Percentiles rank a stretch among this genome's conserved stretches.
Conservation (phyloP, 2,113 vertebrate species). For the Junco hyemalis region DNA sequence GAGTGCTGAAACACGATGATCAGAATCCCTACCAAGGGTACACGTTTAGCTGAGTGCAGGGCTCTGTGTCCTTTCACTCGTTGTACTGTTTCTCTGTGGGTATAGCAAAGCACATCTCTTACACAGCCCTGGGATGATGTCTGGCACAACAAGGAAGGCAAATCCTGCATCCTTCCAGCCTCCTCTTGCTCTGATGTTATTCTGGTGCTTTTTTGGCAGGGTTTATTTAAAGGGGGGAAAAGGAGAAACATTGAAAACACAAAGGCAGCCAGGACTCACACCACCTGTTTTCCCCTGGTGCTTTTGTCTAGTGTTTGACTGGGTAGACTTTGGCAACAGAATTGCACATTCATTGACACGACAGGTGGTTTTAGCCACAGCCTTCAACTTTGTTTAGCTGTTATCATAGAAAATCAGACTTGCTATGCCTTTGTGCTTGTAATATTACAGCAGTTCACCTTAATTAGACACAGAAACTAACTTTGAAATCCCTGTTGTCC, state of each 20-base stretch:
- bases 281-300: slow-evolving; percentile 4
- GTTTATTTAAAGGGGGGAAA: background rate
- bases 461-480: slow-evolving; percentile 12
- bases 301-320: background rate
- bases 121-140: background rate
- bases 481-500: background rate
- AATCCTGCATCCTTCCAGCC: background rate
- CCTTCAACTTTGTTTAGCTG: slow-evolving; percentile 1
- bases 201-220: background rate
- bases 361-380: slow-evolving; percentile 14
- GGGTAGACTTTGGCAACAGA: slow-evolving; percentile 10
- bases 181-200: background rate
- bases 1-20: background rate
- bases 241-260: background rate
- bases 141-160: background rate
- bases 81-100: background rate
- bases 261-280: background rate
- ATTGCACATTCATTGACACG: background rate
- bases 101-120: background rate
- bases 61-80: background rate
- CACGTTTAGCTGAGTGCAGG: background rate
- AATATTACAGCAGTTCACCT: background rate
- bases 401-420: slow-evolving; percentile 12
- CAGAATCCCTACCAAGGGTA: background rate
- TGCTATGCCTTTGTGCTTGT: background rate